Base-by-base conservation (phyloP, 2,113 vertebrate genomes). In the Pipra filicauda region DNA sequence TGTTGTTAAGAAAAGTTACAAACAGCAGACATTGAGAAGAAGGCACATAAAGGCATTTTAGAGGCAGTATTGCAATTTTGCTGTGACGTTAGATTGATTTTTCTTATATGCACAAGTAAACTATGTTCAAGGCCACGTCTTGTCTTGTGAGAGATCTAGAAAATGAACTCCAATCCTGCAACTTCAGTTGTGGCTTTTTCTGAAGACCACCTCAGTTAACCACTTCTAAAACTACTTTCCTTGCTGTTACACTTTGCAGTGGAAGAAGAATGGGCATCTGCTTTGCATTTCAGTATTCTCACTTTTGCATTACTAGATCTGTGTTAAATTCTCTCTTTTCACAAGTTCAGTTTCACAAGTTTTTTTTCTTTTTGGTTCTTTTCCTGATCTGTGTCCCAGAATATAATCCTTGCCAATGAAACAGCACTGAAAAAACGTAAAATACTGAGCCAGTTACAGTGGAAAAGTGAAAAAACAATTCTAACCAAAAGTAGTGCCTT, bases 261-360 rank as follows among this genome's bases (percentile, higher is more conserved):
- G 57, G n/a, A 77, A 91, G 43, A 67, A 49, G 16, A 91, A 70
- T 35, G 23, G 80, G 35, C 58, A 85, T 90, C 85, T 95, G 72
- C 46, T 82, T 67, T 83, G 18, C 64, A 24, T 61, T 83, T 85
- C 78, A 37, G 17, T 80, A 43, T 85, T 93, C 77, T 81, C 81
- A 65, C 44, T 79, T 64, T 85, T 39, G 11, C 15, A 31, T 77
- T 96, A 76, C 70, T n/a, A 51, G 33, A 41, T 74, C 78, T 90
- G 31, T 88, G 75, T 52, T 90, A 93, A 92, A 78, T 67, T 67
- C 46, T 91, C 37, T 35, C 46, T 93, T 94, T 95, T 96, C 87
- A 89, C 92, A 93, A 41, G 70, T 95, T 96, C 79, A 59, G 19
- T 86, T 95, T 96, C 95, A 79, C 93, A 92, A 17, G 4, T 67